Evolutionary conservation across 2,797 vertebrate genomes (phyloP), one percentile per base, ranked within the genome.

Genomic region (Bradypus variegatus): DNA sequence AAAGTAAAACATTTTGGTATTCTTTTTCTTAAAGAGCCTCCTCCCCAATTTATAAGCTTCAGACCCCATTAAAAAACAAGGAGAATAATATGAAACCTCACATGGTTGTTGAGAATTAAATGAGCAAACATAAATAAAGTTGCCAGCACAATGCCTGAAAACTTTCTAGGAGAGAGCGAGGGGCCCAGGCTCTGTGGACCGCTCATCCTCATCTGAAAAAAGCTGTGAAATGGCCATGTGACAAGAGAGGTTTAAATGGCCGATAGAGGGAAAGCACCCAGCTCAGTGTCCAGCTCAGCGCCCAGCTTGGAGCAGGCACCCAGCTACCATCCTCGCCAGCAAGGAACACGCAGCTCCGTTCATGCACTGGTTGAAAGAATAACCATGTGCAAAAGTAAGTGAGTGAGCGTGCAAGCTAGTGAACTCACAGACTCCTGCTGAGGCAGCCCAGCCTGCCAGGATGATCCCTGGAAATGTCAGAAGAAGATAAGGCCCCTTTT

Each of bases 91-190:
- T 10, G 82, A n/a, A 58, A 62, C 33, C 36, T 79, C 38, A 2
- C 6, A 7, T 3, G 0, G 50, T 38, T 2, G 25, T 23, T 8
- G 4, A 55, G 83, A 8, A 14, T 8, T 5, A 76, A 69, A 29
- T 0, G 2, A 83, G 72, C 65, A 16, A 33, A 23, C 1, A 23
- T 2, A 9, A 27, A 13, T 16, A 27, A 65, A 18, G 82, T 50
- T 8, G 19, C 60, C 2, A 1, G 16, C 70, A 15, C 69, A 10
- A 80, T 2, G 19, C 58, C 58, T 18, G 53, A 27, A 21, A 12
- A 18, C 7, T 10, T 0, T 1, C 1, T 31, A 1, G 1, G 25
- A 88, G n/a, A 55, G 2, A 36, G 31, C 38, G 0, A 5, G 36
- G 77, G 58, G 16, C n/a, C 76, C 29, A 2, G 41, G 69, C 64